Evolutionary conservation across 2,888 invertebrate genomes (phyloP), one percentile per base, ranked within the genome.

Genomic region (Dynastes hyllus): DNA sequence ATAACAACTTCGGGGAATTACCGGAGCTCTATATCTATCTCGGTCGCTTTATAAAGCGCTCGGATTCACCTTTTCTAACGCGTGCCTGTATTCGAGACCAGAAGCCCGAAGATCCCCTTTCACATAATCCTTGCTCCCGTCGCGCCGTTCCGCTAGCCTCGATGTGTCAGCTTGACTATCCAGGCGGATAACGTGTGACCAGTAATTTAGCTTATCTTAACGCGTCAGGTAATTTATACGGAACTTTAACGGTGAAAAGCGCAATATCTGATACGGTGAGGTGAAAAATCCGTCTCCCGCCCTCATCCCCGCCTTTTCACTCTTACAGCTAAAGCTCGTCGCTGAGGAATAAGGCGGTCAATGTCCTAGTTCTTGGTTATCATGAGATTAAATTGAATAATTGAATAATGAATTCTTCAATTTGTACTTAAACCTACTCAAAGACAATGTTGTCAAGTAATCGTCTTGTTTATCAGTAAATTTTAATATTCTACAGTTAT

Each of bases 151-250:
- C 45, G 70, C 40, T 55, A 66, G 66, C 66, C 66, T 53, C 5
- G 66, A 40, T 66, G 66, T 66, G 66, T 66, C 40, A 66, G 66
- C 16, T 40, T 40, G 66, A 40, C 16, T 40, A 66, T 40, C 40
- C 66, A 66, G 32, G 16, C 50, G 50, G 67, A 50, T 69, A 69
- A 69, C 67, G 29, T 22, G 61, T 22, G 50, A 11, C 67, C 67
- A 50, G 50, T 69, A 69, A 69, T 69, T 69, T 37, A 50, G 16
- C 67, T 69, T 69, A 69, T 69, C 67, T 69, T 69, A 69, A 69
- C 67, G 50, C 27, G 50, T 50, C 50, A 69, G 50, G 67, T 69
- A 69, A 69, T 69, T 69, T 69, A 69, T 50, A 50, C 27, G 45
- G 22, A 45, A 69, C 5, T 69, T 69, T 69, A 27, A 29, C 45